Evolutionary conservation across 2,888 invertebrate genomes (phyloP), one percentile per base, ranked within the genome.

Genomic region (Eilema caniola): DNA sequence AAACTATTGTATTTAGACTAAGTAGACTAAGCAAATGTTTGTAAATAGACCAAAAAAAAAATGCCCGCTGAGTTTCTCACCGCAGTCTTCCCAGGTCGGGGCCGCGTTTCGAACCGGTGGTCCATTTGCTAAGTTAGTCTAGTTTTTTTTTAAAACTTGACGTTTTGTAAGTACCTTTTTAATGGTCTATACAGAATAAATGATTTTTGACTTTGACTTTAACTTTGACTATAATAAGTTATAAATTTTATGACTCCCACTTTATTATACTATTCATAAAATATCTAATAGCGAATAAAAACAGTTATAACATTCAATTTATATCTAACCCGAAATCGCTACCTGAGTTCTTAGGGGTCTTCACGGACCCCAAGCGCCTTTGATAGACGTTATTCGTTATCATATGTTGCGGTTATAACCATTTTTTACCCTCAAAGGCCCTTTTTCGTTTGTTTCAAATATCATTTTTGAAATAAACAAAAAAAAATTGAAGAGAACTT

Each of bases 401-500:
- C 37, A 70, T 73, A 66, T 60, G 28, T 37, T 66, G 63, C 63
- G 66, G 72, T 72, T 64, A 69, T 57, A 53, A 47, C 20, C 24
- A 53, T 69, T 62, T 70, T 69, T 41, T 31, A 66, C 8, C 14
- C 3, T 24, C 24, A 41, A 59, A 16, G 16, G 59, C 63, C 70
- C 62, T 70, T 80, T 73, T 74, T 70, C 70, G 62, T 70, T 2
- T 1, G 69, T 67, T 68, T 79, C 73, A 59, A 57, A 79, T 79
- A 69, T 76, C 67, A 69, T 76, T 70, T 72, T 59, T 57, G 31
- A 28, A 64, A 41, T 63, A 59, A 57, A 63, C 41, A 69, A 69
- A 63, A 69, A 69, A 60, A 10, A 28, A 12, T 37, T 69, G 12
- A 24, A 33, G n/a, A 31, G 24, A 8, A 10, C n/a, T 53, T 53